Evolutionary conservation across 2,797 vertebrate genomes (phyloP), one percentile per base, ranked within the genome.

Genomic region (Urophycis tenuis): DNA sequence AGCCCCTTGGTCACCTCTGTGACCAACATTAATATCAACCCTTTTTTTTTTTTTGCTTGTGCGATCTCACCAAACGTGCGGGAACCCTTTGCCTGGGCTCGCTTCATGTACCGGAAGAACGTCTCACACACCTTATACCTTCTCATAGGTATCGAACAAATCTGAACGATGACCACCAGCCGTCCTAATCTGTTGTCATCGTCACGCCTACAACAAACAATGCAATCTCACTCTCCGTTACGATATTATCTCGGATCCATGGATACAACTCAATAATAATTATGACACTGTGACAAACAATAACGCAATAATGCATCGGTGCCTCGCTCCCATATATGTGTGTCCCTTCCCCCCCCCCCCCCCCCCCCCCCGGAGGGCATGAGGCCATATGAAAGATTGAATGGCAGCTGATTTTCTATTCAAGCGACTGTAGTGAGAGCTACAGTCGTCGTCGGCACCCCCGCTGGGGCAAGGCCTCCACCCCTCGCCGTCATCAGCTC

Each of bases 401-500:
- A 29, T 64, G n/a, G 53, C 53, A 29, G 60, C 60, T 67, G 60
- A 67, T 67, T 67, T 67, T 12, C 60, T 67, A 25, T 25, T 67
- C n/a, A 67, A 67, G 25, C 60, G 3, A 12, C 25, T 29, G 60
- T 10, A 10, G 9, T 29, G 25, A 12, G 29, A 67, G 60, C n/a
- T 67, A 2, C n/a, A 29, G 5, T 17, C 41, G n/a, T n/a, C n/a
- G 36, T 64, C 53, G 10, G n/a, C n/a, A 25, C 60, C 60, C 60
- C 60, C 11, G 60, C 60, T 17, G 25, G 15, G 29, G 60, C 2
- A 10, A 29, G 60, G 1, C 60, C 4, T 25, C 12, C 60, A 22
- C 17, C 12, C 45, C 41, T 17, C 90, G 88, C 89, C 90, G 90
- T 88, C 87, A 84, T 88, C 87, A 89, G 90, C 84, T 82, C 80